Evolutionary conservation across 2,888 invertebrate genomes (phyloP).

Genomic region (Nephrotoma appendiculata): DNA sequence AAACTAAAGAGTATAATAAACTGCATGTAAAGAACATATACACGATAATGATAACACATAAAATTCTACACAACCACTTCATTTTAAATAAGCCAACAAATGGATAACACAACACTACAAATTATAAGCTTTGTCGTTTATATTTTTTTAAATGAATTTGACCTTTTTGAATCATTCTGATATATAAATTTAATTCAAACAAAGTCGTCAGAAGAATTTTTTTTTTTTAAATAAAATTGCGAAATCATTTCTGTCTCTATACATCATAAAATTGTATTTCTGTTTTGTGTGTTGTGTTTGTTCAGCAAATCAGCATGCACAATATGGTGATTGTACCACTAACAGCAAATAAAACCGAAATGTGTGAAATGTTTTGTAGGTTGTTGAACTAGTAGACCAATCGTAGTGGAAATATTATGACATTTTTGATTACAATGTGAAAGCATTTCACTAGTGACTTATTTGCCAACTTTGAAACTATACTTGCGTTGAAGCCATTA

Average conservation of each 20-base stretch:
- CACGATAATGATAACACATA: background rate
- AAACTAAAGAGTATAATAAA: background rate
- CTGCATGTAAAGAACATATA: background rate
- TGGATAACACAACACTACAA: background rate
- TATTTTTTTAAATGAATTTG: background rate
- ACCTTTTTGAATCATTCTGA: background rate
- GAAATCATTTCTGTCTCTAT: background rate
- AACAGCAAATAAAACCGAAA: background rate
- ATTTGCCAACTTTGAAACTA: no score
- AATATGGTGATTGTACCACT: background rate
- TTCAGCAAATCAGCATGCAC: background rate
- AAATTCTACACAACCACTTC: background rate
- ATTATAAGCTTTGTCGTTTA: background rate
- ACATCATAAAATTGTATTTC: background rate
- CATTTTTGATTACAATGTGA: no score
- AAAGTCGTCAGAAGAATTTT: background rate
- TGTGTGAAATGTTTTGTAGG: background rate
- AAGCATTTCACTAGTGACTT: no score
- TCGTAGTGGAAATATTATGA: background rate
- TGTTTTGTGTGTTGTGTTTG: background rate
- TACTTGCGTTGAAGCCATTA: no score
- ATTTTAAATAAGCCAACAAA: background rate
- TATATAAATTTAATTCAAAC: background rate
- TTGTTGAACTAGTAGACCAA: background rate
- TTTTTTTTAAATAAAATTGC: background rate